Base-by-base conservation (phyloP, 2,113 vertebrate genomes). In the Steatornis caripensis region DNA sequence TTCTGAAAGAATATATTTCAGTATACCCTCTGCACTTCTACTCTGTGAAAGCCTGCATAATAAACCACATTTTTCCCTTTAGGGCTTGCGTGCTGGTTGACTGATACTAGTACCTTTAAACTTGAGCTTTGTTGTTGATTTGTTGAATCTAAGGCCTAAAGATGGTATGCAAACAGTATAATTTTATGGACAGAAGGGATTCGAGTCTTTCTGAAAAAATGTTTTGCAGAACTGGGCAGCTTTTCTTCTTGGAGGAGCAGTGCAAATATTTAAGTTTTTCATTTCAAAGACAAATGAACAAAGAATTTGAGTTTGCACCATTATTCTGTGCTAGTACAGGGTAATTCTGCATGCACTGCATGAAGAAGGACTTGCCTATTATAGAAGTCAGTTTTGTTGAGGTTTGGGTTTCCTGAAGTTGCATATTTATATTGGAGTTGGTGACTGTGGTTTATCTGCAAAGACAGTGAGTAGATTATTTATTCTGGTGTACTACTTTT, bases 351-450 rank as follows among this genome's bases (percentile, higher is more conserved):
- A 22, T 51, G 27, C 5, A 4, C 8, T 72, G 6, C 20, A 10
- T 49, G 20, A 78, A 70, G 39, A 68, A 41, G 8, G 16, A n/a
- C 6, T 58, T 53, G 6, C 1, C 32, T 71, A 4, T 60, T 80
- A 37, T 0, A 3, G 24, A 84, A 57, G 9, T 20, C 2, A 3
- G 1, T 62, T 84, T 61, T 58, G 2, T 66, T 2, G 2, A 70
- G 15, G 8, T 82, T 64, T 93, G 17, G 20, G 2, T 20, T 57
- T 86, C 18, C 39, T 70, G 24, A 37, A 57, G 15, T 37, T 68
- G 12, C 15, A 45, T 16, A 24, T 68, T 89, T 82, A 9, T 58
- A 27, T 29, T 77, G 26, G 30, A 72, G 5, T 11, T 72, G 10
- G n/a, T 57, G 24, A 10, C 32, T 80, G 15, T 61, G 26, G 15